Evolutionary conservation across 2,797 vertebrate genomes (phyloP).

Genomic region (Amblyraja radiata): DNA sequence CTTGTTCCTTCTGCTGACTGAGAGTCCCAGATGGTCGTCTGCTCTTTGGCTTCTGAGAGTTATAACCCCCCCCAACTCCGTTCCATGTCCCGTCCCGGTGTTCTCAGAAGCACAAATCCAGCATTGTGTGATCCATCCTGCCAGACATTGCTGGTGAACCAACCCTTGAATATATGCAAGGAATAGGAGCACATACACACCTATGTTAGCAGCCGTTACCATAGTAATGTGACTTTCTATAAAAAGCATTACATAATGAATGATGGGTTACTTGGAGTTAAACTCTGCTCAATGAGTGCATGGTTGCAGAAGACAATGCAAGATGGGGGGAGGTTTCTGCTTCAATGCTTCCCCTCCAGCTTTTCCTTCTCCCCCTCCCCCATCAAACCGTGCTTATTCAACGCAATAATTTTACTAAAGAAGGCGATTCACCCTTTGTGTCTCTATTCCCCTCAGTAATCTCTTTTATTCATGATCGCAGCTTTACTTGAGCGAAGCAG

Average conservation of each 20-base stretch:
- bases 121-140: not conserved
- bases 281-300: not conserved
- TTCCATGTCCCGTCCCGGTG: not conserved
- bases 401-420: not conserved
- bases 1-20: not conserved
- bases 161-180: not conserved
- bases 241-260: not conserved
- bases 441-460: not conserved
- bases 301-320: not conserved
- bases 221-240: not conserved
- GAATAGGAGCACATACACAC: not conserved
- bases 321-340: not conserved
- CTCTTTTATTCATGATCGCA: not conserved
- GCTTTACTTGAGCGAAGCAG: not conserved
- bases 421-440: not conserved
- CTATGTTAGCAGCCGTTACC: slow-evolving; percentile 11
- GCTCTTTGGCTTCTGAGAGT: not conserved
- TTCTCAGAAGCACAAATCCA: not conserved
- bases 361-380: not conserved
- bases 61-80: not conserved
- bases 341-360: not conserved
- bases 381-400: not conserved
- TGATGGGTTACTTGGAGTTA: slow-evolving; percentile 8
- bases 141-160: not conserved
- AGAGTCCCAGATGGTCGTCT: slow-evolving; percentile 6